Evolutionary conservation across 2,113 vertebrate genomes (phyloP), one percentile per base, ranked within the genome.

Genomic region (Petaurus breviceps): DNA sequence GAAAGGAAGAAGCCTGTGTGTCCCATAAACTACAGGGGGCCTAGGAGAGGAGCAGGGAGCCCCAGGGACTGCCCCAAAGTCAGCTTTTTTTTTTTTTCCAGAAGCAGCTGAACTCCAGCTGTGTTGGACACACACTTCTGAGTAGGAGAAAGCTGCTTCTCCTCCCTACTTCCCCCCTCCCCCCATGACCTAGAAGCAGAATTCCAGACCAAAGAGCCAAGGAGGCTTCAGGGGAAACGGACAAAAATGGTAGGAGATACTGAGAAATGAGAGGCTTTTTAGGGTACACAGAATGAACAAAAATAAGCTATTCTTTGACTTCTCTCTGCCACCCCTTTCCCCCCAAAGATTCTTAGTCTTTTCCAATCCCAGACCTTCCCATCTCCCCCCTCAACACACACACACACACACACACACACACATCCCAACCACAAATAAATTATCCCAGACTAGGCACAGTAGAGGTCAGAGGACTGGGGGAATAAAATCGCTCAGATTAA

Each of bases 291-390:
- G 68, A 84, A 84, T 43, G 68, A 84, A 43, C n/a, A 84, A 84
- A 84, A 84, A 84, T 23, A 43, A 43, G n/a, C n/a, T 84, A 84
- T 84, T 23, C 90, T 51, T 22, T 5, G 57, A 28, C 68, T 55
- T 31, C 47, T 23, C 37, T 90, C 1, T 1, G 9, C 11, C 24
- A 31, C 49, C 8, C 22, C 26, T 8, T 14, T 46, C 98, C 97
- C 98, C 97, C 97, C 97, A 96, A 95, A 28, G 52, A 97, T 98
- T 98, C 96, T 98, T 98, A 98, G 97, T 84, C 68, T 43, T 84
- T 84, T 84, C 68, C 37, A 43, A 31, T 22, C 19, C n/a, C 68
- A 84, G 68, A n/a, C 68, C 31, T 0, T 51, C 0, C 26, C 3
- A 3, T 19, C 43, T 53, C 52, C 68, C 68, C 68, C n/a, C n/a